Evolutionary conservation across 2,113 vertebrate genomes (phyloP), one percentile per base, ranked within the genome.

Genomic region (Equus quagga): DNA sequence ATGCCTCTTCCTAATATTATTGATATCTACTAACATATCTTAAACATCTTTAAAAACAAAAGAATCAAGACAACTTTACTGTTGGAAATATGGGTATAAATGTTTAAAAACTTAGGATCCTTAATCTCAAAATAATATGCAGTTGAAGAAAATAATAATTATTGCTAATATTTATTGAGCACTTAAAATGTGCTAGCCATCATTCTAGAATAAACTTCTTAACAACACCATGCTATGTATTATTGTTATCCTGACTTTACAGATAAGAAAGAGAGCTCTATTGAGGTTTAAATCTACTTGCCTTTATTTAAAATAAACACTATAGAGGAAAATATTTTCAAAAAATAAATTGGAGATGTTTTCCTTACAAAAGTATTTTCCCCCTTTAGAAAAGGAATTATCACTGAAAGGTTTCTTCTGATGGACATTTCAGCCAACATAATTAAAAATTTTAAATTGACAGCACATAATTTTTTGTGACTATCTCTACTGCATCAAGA

Each of bases 111-210:
- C 73, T 79, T 7, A 49, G 46, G 46, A 65, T 56, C 26, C 14
- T 36, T 65, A 62, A 75, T 65, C 62, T 93, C 69, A 70, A 95
- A 96, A 36, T 78, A 92, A 70, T 33, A 76, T 33, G 26, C 33
- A 58, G 13, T 44, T 91, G n/a, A 80, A 84, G 49, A 90, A 94
- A 70, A 91, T 51, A 88, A 76, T 91, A 49, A 89, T 86, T 82
- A 49, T n/a, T 75, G 67, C 85, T 91, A 80, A 70, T 64, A 58
- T 56, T 89, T 85, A 69, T 14, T 60, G 46, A 90, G 26, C 41
- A 44, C 36, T 65, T 72, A 70, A 4, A 64, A 62, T 44, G 49
- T 64, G 44, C 36, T 23, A 79, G 46, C 33, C 46, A 75, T 46
- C 62, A 49, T 44, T 76, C 78, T 88, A 15, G 26, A 23, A 88